Percentiles rank a stretch among this genome's conserved stretches.
Evolutionary conservation across 2,888 invertebrate genomes (phyloP).

Genomic region (Lepidocyrtinus sp.): DNA sequence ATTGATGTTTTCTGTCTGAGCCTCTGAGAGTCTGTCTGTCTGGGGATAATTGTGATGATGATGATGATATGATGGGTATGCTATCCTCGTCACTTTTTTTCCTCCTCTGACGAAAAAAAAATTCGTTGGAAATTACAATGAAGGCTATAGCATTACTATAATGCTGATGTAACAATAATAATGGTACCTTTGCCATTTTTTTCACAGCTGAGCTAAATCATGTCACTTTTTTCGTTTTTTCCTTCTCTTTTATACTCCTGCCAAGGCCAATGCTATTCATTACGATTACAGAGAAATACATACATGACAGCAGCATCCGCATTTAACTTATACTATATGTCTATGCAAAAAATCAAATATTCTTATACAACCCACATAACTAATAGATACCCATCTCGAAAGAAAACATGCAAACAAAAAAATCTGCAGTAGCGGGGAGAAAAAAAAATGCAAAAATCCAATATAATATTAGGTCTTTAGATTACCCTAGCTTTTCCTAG

Average conservation of each 20-base stretch:
- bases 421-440: constrained; percentile 3
- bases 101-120: background rate
- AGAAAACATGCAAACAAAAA: constrained; percentile 10
- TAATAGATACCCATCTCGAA: background rate
- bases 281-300: background rate
- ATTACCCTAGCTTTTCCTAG: constrained; percentile 13
- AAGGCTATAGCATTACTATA: background rate
- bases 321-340: background rate
- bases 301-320: constrained; percentile 34
- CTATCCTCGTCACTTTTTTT: background rate
- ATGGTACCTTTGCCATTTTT: constrained; percentile 25
- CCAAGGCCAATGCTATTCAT: constrained; percentile 13
- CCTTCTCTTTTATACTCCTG: background rate
- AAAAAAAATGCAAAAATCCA: too few relatives aligned
- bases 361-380: background rate
- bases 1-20: background rate
- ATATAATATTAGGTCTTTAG: too few relatives aligned
- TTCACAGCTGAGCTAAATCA: constrained; percentile 12
- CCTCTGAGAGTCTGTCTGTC: background rate
- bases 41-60: background rate
- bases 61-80: background rate
- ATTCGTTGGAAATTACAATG: constrained; percentile 3
- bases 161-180: constrained; percentile 7
- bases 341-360: background rate
- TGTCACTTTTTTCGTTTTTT: constrained; percentile 13